A percentile compares a stretch with the other conserved stretches of the same genome.
phyloP scores from a whole-genome alignment of 2,113 vertebrate genomes.

The Narcine bancroftii region DNA sequence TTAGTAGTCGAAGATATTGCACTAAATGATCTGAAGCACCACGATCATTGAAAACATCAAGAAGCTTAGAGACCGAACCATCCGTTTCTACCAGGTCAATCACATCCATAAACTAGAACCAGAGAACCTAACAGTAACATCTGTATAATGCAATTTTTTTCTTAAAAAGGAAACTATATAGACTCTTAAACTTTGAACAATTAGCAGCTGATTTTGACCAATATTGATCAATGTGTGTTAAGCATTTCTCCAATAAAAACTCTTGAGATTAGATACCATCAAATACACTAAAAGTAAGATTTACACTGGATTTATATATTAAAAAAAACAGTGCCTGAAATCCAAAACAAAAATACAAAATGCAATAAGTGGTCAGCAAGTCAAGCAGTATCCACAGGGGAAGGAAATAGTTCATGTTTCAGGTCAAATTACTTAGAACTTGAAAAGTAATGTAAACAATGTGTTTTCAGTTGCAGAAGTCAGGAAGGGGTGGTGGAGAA shows the following conservation, averaged over 20 bases:
- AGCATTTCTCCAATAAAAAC: not conserved
- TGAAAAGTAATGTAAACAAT: no score
- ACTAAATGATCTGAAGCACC: slow-evolving; percentile 59
- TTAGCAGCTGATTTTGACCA: not conserved
- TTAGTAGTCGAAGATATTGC: slow-evolving; percentile 67
- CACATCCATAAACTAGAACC: slow-evolving; percentile 57
- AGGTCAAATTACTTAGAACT: no score
- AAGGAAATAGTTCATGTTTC: no score
- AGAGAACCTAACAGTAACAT: not conserved
- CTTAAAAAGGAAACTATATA: not conserved
- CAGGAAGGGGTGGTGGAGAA: no score
- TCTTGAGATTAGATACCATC: not conserved
- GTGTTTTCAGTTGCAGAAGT: no score
- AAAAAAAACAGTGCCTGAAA: no score
- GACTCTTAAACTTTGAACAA: not conserved
- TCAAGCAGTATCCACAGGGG: no score
- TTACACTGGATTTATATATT: not conserved
- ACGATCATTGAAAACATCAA: slow-evolving; percentile 63
- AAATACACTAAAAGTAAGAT: not conserved
- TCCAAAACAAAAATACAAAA: no score
- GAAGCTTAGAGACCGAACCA: slow-evolving; percentile 50
- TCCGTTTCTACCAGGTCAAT: slow-evolving; percentile 60
- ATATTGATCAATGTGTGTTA: not conserved
- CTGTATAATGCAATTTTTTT: not conserved
- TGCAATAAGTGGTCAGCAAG: no score